Evolutionary conservation across 2,888 invertebrate genomes (phyloP).

Genomic region (Ectemnius lituratus): DNA sequence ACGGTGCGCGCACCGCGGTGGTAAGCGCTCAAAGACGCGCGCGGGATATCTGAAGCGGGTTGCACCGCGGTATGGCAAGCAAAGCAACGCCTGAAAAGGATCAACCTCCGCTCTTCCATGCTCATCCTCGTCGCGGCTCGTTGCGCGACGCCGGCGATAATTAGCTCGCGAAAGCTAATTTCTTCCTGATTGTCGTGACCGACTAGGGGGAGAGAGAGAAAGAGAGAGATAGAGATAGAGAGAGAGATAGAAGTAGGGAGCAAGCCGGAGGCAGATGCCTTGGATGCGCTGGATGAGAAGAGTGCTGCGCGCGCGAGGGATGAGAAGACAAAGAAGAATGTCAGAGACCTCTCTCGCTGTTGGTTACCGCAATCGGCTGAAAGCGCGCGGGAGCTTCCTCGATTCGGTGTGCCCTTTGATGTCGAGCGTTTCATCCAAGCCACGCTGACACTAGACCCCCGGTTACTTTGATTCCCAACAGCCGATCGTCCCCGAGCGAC

Average conservation of each 20-base stretch:
- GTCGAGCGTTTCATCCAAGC: neutral
- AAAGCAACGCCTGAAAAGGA: conserved; percentile 50
- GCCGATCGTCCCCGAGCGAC: conserved; percentile 1
- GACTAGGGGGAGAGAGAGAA: conserved; percentile 26
- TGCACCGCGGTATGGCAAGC: too few relatives aligned
- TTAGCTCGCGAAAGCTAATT: conserved; percentile 73
- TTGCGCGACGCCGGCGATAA: conserved; percentile 63
- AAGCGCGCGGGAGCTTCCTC: neutral
- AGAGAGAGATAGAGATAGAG: conserved; percentile 1
- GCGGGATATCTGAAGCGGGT: conserved; percentile 26
- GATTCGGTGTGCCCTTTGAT: neutral
- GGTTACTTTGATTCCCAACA: conserved; percentile 1
- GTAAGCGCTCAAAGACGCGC: conserved; percentile 20
- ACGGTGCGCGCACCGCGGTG: conserved; percentile 7
- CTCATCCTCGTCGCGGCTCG: conserved; percentile 56
- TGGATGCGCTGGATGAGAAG: neutral
- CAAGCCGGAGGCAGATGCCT: too few relatives aligned
- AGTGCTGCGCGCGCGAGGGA: conserved; percentile 29
- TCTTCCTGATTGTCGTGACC: conserved; percentile 63
- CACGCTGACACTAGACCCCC: neutral
- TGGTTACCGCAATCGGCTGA: conserved; percentile 7
- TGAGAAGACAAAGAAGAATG: neutral
- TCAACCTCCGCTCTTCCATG: conserved; percentile 46
- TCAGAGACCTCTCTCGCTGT: conserved; percentile 1
- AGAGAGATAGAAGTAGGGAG: too few relatives aligned